A percentile compares a stretch with the other conserved stretches of the same genome.
phyloP scores from a whole-genome alignment of 2,888 invertebrate genomes.

The Epinotia ramella region DNA sequence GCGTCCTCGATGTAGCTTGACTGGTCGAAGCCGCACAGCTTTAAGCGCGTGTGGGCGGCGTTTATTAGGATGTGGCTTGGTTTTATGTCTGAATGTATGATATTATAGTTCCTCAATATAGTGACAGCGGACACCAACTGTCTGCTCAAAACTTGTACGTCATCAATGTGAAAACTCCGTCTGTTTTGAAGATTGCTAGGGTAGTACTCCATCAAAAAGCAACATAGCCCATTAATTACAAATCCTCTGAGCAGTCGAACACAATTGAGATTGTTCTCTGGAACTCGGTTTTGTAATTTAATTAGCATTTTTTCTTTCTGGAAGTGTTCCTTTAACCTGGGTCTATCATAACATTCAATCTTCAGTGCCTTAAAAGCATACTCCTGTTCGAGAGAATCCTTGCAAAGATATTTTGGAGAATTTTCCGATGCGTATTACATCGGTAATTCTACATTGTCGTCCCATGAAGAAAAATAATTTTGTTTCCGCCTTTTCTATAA shows the following conservation, averaged over 20 bases:
- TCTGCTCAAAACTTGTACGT: slow-evolving; percentile 59
- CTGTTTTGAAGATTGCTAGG: slow-evolving; percentile 58
- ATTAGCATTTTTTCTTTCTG: slow-evolving; percentile 55
- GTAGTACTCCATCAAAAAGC: slow-evolving; percentile 66
- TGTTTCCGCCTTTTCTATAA: slow-evolving; percentile 47
- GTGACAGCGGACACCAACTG: slow-evolving; percentile 66
- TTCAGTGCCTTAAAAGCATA: slow-evolving; percentile 60
- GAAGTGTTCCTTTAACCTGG: slow-evolving; percentile 29
- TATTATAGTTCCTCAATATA: slow-evolving; percentile 58
- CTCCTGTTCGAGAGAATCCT: slow-evolving; percentile 48
- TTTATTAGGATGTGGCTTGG: slow-evolving; percentile 68
- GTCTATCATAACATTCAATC: slow-evolving; percentile 4
- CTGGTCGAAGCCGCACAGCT: slow-evolving; percentile 70
- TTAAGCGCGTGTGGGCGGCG: slow-evolving; percentile 54
- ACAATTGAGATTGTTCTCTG: slow-evolving; percentile 54
- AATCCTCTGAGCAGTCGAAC: slow-evolving; percentile 57
- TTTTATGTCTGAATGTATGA: slow-evolving; percentile 71
- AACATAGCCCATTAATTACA: slow-evolving; percentile 52
- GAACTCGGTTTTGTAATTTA: slow-evolving; percentile 54
- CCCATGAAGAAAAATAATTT: slow-evolving; percentile 50
- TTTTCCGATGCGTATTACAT: slow-evolving; percentile 56
- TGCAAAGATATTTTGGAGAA: slow-evolving; percentile 61
- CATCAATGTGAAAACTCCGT: slow-evolving; percentile 59
- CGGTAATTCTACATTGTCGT: slow-evolving; percentile 49
- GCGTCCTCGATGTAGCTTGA: slow-evolving; percentile 49